Conservation (phyloP, 2,797 vertebrate species). For the Pygocentrus nattereri region DNA sequence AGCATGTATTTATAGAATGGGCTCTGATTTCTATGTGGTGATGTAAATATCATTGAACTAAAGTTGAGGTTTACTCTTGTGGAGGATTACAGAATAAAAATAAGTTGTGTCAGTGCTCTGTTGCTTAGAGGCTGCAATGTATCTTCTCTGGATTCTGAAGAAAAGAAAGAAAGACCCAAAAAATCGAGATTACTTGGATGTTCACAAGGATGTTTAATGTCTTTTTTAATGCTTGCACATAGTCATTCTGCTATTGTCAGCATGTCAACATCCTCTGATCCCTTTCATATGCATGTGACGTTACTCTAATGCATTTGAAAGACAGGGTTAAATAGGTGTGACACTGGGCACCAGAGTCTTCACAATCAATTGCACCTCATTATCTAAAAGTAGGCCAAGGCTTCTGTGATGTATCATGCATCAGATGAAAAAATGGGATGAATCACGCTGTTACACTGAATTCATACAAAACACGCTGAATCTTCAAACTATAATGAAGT, state of each 20-base stretch:
- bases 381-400: slow-evolving; percentile 9
- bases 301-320: background rate
- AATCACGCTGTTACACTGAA: slow-evolving; percentile 1
- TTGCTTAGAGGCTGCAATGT: too few relatives aligned
- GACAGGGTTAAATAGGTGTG: slow-evolving; percentile 11
- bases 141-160: background rate
- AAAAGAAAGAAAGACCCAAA: background rate
- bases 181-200: background rate
- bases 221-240: background rate
- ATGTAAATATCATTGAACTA: background rate
- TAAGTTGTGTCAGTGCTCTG: background rate
- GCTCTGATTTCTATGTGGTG: background rate
- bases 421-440: background rate
- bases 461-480: background rate
- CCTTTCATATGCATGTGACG: background rate
- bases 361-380: background rate
- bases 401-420: slow-evolving; percentile 8
- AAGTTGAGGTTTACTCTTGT: background rate
- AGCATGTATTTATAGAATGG: background rate
- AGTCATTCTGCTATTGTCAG: background rate
- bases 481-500: background rate
- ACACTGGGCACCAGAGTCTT: background rate
- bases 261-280: background rate
- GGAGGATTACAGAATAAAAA: too few relatives aligned
- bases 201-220: background rate